Percentiles rank a stretch among this genome's conserved stretches.
Evolutionary conservation across 2,888 invertebrate species (phyloP).

Genomic region (Drosophila meridionalis): DNA sequence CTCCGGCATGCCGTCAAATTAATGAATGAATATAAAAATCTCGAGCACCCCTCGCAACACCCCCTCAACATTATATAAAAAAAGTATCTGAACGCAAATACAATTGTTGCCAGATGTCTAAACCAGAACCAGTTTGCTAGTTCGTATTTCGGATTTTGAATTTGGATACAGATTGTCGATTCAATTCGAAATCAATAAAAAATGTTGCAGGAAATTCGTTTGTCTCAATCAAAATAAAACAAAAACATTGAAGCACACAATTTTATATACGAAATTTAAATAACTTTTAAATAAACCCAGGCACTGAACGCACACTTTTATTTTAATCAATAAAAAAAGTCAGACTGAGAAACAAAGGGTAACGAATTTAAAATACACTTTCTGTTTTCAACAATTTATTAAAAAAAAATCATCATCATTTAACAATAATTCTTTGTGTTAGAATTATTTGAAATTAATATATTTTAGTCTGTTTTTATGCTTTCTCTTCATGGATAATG

Average conservation of each 20-base stretch:
- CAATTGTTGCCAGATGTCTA: conserved; percentile 66
- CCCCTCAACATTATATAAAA: conserved; percentile 1
- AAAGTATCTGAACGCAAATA: conserved; percentile 48
- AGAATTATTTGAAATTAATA: too few relatives aligned
- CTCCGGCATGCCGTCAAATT: conserved; percentile 56
- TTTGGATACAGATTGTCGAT: conserved; percentile 27
- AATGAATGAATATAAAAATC: conserved; percentile 66
- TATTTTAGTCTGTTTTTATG: too few relatives aligned
- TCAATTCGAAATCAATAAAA: conserved; percentile 70
- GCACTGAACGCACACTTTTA: conserved; percentile 37
- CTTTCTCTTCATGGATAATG: too few relatives aligned
- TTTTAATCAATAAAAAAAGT: conserved; percentile 21
- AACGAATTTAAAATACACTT: conserved; percentile 11
- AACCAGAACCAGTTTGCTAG: conserved; percentile 71
- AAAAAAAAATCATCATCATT: too few relatives aligned
- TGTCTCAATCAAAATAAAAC: conserved; percentile 18
- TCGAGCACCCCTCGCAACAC: conserved; percentile 9
- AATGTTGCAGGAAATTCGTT: conserved; percentile 63
- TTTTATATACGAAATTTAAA: conserved; percentile 54
- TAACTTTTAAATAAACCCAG: conserved; percentile 47
- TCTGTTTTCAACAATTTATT: not conserved
- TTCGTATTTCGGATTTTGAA: conserved; percentile 28
- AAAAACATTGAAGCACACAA: conserved; percentile 17
- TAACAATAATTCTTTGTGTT: too few relatives aligned
- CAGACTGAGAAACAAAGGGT: not conserved